Evolutionary conservation across 1,140 invertebrate genomes (phyloP).

Genomic region (Pantala flavescens): DNA sequence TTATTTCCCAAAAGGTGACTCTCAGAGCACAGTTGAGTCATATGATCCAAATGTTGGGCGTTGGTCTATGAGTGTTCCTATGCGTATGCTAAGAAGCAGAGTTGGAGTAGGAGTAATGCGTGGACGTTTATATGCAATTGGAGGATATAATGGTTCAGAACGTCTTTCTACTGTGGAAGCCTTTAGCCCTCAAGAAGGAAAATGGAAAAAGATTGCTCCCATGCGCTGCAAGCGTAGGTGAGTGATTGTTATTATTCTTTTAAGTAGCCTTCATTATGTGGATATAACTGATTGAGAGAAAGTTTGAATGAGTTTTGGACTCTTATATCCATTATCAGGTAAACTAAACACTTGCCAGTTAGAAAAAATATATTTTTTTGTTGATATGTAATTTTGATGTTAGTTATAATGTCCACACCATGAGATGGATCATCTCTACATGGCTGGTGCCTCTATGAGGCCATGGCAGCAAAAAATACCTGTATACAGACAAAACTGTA

Average conservation of each 20-base stretch:
- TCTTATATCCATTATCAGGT: no score
- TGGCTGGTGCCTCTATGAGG: no score
- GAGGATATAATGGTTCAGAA: conserved; percentile 72
- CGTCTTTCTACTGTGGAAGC: conserved; percentile 78
- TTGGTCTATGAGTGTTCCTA: conserved; percentile 72
- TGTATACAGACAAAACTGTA: no score
- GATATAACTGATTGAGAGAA: no score
- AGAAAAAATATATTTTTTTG: no score
- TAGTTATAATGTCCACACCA: no score
- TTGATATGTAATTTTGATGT: no score
- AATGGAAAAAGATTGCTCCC: conserved; percentile 66
- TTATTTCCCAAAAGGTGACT: conserved; percentile 48
- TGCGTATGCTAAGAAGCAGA: conserved; percentile 72
- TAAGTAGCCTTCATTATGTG: neutral
- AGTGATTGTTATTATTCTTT: neutral
- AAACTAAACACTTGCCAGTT: no score
- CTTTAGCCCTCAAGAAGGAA: conserved; percentile 61
- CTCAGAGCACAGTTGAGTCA: conserved; percentile 76
- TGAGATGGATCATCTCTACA: no score
- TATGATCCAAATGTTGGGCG: conserved; percentile 61
- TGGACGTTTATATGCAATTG: conserved; percentile 62
- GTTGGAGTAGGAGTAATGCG: conserved; percentile 76
- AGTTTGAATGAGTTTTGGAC: no score
- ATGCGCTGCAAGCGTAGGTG: conserved; percentile 78
- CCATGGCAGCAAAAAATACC: no score